Evolutionary conservation across 2,113 vertebrate species (phyloP), one percentile per base, ranked within the genome.

Genomic region (Nanger granti): DNA sequence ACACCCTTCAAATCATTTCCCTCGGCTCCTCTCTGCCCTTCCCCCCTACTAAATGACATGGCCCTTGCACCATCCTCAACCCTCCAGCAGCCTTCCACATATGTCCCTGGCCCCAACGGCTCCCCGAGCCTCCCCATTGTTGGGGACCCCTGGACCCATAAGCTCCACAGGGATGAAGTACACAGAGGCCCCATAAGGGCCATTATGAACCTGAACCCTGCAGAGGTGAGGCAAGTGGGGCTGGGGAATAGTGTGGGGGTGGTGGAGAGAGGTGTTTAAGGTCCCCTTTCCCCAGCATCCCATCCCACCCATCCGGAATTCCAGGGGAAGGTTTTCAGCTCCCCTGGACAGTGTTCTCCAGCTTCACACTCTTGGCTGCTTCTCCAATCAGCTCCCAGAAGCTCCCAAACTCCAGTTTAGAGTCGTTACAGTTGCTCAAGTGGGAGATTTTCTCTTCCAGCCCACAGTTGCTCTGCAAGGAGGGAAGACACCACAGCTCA

Each of bases 351-450:
- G 97, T 86, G 6, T 52, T 96, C 37, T 97, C 97, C 95, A 96
- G 79, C 96, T 98, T 99, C 92, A 98, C 95, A 18, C 98, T 98
- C 98, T 98, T 99, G 97, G 99, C 99, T 0, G 99, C 98, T 0
- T 99, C 99, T 24, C 99, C 99, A 83, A 99, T 99, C 97, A 99
- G 98, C 96, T 99, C 98, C 99, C 99, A 99, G 98, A 99, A 99
- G 62, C 99, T 99, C 22, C 98, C 98, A 0, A 99, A 99, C 87
- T 99, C 98, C 97, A 99, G 95, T 37, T 98, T 99, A 44, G 99
- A 98, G 17, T 99, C 98, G 0, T 98, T 98, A 2, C 98, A 98
- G 92, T 98, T 97, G 4, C 99, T 98, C 97, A 99, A 97, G 93
- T 98, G 98, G 49, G 98, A 98, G 0, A 99, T 99, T 96, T 99